Percentiles rank a stretch among this genome's conserved stretches.
These are phyloP conservation scores for Achatina immaculata DNA, from an alignment of 1,140 invertebrate genomes.

Conservation along the genomic window DNA sequence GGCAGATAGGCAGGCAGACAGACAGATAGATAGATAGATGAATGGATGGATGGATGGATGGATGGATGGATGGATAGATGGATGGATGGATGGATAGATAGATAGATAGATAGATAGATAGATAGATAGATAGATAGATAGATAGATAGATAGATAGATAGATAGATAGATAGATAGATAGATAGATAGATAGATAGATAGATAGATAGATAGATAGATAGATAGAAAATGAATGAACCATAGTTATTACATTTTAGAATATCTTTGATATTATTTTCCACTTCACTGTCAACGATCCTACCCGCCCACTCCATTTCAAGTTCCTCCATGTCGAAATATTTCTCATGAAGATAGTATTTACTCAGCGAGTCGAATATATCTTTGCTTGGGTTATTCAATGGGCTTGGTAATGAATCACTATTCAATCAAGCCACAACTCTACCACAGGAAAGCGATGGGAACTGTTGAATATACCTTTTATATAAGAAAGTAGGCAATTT, in stretches of 20 bases:
- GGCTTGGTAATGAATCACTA: too few species aligned
- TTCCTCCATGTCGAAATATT: too few species aligned
- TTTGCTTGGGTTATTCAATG: too few species aligned
- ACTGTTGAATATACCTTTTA: too few species aligned
- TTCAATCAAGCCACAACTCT: too few species aligned
- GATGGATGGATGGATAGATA: background rate
- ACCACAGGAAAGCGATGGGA: too few species aligned
- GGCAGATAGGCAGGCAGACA: background rate
- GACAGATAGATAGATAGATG: background rate
- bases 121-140: background rate
- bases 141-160: background rate
- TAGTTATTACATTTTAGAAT: background rate
- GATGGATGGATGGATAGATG: background rate
- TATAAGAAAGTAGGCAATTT: too few species aligned
- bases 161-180: background rate
- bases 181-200: background rate
- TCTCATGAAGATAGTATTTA: too few species aligned
- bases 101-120: background rate
- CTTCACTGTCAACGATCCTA: too few species aligned
- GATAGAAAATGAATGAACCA: background rate
- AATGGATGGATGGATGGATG: too few species aligned
- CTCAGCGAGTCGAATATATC: too few species aligned
- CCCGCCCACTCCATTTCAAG: too few species aligned
- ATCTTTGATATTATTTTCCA: background rate
- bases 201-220: background rate